Base-by-base conservation (phyloP, 2,113 vertebrate species). In the Vicugna pacos region DNA sequence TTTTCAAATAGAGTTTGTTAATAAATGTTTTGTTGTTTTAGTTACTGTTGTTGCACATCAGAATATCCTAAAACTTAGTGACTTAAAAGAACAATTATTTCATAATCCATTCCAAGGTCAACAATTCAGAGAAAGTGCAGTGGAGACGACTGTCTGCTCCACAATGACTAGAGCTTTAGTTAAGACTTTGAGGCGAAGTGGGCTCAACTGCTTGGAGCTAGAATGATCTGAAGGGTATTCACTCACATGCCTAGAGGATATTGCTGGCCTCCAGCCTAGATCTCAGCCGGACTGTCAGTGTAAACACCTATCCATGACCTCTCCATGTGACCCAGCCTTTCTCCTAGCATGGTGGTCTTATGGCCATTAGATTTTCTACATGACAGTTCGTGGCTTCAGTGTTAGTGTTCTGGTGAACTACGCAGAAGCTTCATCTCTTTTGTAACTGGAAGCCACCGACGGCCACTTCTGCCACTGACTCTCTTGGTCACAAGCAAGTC, bases 1-100 rank as follows among this genome's bases (percentile, higher is more conserved):
- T 79, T 94, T 97, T 85, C n/a, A 72, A 75, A 48, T 62, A 56
- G 28, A 22, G n/a, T 52, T 69, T n/a, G 64, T 52, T 30, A 70
- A 50, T 85, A 11, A 13, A 0, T 30, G 54, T 76, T 73, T 69
- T 84, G 16, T 7, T 95, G 3, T 64, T 89, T 84, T 92, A 77
- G 6, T 65, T 84, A 24, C 19, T 56, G 2, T 30, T 82, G 15
- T 15, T 54, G 65, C 3, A 24, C 42, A 56, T 65, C 2, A n/a
- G 24, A 75, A 69, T 70, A 91, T 12, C 42, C 46, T 8, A 32
- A 76, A 75, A 54, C 2, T 38, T 46, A 86, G 16, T 93, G 24
- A 11, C 8, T 90, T 35, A 70, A 62, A 93, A 83, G 4, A 65
- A 8, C 2, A 9, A 17, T 73, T 42, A 79, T 85, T 91, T 88